Percentiles rank a stretch among this genome's conserved stretches.
Conservation (phyloP, 2,113 vertebrate species). For the Lota lota region DNA sequence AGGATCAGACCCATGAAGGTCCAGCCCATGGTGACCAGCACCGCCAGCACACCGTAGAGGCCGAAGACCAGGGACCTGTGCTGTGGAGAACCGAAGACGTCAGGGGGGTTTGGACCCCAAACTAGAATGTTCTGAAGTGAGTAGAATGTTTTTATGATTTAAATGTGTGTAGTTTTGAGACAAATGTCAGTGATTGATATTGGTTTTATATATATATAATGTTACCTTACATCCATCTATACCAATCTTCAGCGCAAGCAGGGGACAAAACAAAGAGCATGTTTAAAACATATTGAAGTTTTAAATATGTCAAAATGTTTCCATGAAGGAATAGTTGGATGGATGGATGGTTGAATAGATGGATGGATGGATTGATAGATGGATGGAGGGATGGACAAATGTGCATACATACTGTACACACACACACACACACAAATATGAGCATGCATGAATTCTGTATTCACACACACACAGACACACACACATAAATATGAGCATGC, state of each 20-base stretch:
- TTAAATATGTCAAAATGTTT: conserved; percentile 36
- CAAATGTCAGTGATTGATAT: background rate
- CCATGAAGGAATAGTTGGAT: background rate
- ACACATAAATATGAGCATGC: conserved; percentile 12
- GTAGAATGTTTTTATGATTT: background rate
- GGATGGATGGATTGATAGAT: background rate
- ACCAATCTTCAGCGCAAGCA: conserved; percentile 69
- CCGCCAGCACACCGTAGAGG: conserved; percentile 80
- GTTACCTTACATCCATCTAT: conserved; percentile 73
- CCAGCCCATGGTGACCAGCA: conserved; percentile 87
- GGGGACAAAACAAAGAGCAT: conserved; percentile 60
- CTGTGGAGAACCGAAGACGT: conserved; percentile 63
- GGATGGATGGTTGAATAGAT: background rate
- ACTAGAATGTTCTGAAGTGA: too few species aligned
- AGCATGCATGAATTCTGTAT: too few species aligned
- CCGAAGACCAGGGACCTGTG: conserved; percentile 89
- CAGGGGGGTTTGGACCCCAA: too few species aligned
- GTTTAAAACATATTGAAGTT: conserved; percentile 55
- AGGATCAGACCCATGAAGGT: conserved; percentile 85
- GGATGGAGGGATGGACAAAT: conserved; percentile 6
- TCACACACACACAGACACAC: background rate
- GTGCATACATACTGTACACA: background rate
- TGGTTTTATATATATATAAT: background rate
- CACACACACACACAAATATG: background rate
- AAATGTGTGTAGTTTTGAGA: background rate